Base-by-base conservation (phyloP, 2,797 vertebrate species). In the Tolypeutes matacus region DNA sequence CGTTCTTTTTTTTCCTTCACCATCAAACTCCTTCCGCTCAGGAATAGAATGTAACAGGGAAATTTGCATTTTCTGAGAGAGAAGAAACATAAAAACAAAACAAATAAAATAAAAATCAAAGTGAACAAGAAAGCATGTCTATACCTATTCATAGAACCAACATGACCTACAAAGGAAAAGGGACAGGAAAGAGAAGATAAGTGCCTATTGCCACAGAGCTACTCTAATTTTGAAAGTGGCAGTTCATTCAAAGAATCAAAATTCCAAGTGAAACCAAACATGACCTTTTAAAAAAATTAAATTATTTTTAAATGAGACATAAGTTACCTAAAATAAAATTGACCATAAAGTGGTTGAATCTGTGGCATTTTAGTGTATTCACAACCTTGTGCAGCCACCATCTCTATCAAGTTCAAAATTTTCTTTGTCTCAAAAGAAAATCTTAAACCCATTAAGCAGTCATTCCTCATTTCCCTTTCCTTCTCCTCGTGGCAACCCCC, bases 11-110 rank as follows among this genome's bases (percentile, higher is more conserved):
- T 60, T 60, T 60, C 25, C 58, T 87, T 60, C 18, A 51, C 1
- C 4, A 51, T 51, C 64, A 14, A 5, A 51, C 7, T 49, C 75
- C 42, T 39, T 84, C 64, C n/a, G 81, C 18, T 80, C 13, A 86
- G 42, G 23, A 76, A 86, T 0, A 65, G 1, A 56, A 51, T 64
- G 56, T 15, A 76, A 76, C 14, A 58, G 36, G 58, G 42, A 42
- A 3, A 27, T 42, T 17, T 10, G 0, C 18, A 58, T 29, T 93
- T 51, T 18, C 3, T 49, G n/a, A 91, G 10, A n/a, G 42, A 70
- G 10, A 89, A 36, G 49, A 85, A 87, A 89, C 70, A 82, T 70
- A 93, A 15, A 69, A 89, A 65, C 21, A 29, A 31, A 81, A 53
- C 12, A 69, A 89, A 58, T 21, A 23, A 34, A 81, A 53, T 23